Conservation (phyloP, 2,113 vertebrate genomes). For the Myotis brandtii region DNA sequence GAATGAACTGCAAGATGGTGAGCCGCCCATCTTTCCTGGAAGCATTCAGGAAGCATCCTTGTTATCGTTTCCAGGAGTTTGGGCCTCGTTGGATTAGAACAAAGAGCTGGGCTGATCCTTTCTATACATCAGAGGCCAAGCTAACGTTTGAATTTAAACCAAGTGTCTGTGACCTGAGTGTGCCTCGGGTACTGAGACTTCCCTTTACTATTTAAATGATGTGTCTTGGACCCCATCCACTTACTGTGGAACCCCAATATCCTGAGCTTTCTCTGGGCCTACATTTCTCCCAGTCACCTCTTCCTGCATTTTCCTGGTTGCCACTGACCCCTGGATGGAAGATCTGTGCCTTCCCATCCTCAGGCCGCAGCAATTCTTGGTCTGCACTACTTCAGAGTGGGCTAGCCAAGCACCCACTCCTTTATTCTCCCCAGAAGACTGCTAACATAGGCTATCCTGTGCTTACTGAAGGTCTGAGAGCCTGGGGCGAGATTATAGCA, state of each 20-base stretch:
- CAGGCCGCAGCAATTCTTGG: background rate
- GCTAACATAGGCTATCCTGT: background rate
- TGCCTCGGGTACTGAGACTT: background rate
- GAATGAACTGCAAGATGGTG: background rate
- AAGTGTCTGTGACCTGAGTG: background rate
- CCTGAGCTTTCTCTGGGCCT: background rate
- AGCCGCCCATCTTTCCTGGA: background rate
- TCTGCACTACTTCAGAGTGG: rapidly evolving
- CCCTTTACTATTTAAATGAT: background rate
- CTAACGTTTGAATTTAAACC: background rate
- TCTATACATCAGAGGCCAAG: background rate
- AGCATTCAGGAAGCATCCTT: background rate
- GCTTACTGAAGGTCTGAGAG: background rate
- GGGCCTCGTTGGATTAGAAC: background rate
- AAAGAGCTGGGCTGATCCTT: background rate
- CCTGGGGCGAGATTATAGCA: background rate
- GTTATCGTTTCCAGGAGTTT: background rate
- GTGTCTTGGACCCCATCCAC: background rate
- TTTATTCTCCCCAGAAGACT: background rate
- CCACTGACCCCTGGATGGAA: background rate
- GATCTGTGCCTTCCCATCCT: background rate
- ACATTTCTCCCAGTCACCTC: rapidly evolving
- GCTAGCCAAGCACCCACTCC: background rate
- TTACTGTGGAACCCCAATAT: background rate
- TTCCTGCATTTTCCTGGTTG: background rate